A percentile compares a stretch with the other conserved stretches of the same genome.
phyloP scores from a whole-genome alignment of 1,140 invertebrate genomes.

The Probaryconus sp. region DNA sequence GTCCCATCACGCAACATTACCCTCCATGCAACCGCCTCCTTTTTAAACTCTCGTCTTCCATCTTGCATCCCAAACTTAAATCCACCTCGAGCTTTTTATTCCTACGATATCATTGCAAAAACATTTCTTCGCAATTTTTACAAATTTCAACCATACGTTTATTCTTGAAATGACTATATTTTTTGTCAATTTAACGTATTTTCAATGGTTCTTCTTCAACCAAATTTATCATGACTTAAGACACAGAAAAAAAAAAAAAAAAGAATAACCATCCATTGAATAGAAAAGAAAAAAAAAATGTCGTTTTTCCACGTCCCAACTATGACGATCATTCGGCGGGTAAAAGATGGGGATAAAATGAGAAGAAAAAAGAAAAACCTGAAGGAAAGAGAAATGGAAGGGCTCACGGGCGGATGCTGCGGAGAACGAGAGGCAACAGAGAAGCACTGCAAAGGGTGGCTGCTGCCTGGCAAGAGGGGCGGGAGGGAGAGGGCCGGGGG shows the following conservation, averaged over 20 bases:
- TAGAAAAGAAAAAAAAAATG: background rate
- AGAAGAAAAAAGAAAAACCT: constrained; percentile 3
- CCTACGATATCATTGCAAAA: too few relatives aligned
- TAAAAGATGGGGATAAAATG: constrained; percentile 10
- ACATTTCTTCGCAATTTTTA: too few relatives aligned
- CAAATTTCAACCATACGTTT: too few relatives aligned
- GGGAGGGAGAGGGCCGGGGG: constrained; percentile 41
- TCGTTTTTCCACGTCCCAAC: background rate
- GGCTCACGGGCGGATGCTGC: constrained; percentile 27
- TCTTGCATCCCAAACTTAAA: constrained; percentile 73
- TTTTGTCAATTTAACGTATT: too few relatives aligned
- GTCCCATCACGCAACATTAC: constrained; percentile 78
- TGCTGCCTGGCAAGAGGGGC: too few relatives aligned
- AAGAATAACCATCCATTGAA: too few relatives aligned
- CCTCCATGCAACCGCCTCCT: constrained; percentile 58
- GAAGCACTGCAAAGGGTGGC: constrained; percentile 56
- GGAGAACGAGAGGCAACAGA: constrained; percentile 57
- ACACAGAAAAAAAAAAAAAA: too few relatives aligned
- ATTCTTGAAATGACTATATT: too few relatives aligned
- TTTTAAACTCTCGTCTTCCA: constrained; percentile 30
- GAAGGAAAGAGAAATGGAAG: constrained; percentile 3
- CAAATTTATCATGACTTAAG: too few relatives aligned
- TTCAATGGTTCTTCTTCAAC: too few relatives aligned
- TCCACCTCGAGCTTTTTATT: constrained; percentile 70
- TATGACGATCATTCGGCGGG: background rate